phyloP scores from a whole-genome alignment of 1,140 invertebrate genomes.

The Tetragonula clypearis region DNA sequence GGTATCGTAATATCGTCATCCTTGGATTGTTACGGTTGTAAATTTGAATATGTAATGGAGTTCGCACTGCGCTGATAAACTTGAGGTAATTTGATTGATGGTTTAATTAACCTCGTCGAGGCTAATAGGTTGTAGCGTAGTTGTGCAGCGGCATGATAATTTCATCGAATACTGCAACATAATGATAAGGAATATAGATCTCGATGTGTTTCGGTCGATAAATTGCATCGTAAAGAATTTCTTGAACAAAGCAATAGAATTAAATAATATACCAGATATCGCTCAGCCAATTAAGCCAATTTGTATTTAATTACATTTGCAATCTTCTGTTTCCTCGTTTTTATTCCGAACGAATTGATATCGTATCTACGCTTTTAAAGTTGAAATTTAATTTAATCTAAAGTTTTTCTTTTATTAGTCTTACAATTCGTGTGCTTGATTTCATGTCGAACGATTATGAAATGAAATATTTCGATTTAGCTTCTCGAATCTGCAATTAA shows the following conservation, averaged over 20 bases:
- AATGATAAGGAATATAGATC: not conserved
- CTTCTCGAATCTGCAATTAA: no score
- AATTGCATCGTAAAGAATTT: not conserved
- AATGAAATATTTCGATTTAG: no score
- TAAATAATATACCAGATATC: not conserved
- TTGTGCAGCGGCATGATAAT: not conserved
- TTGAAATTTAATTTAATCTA: no score
- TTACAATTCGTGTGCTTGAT: no score
- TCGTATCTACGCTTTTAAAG: no score
- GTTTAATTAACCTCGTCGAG: constrained; percentile 14
- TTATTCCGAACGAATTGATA: no score
- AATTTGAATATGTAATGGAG: constrained; percentile 7
- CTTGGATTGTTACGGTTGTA: constrained; percentile 13
- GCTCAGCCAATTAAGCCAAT: no score
- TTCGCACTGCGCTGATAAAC: not conserved
- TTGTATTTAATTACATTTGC: not conserved
- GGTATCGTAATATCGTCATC: not conserved
- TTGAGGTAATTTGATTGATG: constrained; percentile 22
- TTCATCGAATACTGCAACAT: not conserved
- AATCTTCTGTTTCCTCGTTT: no score
- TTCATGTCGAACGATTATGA: no score
- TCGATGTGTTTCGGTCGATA: not conserved
- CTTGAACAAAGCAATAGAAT: not conserved
- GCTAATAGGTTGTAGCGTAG: not conserved
- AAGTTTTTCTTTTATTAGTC: no score